These are phyloP conservation scores for Sus scrofa DNA, from an alignment of 2,113 vertebrate species.

Conservation along the genomic window DNA sequence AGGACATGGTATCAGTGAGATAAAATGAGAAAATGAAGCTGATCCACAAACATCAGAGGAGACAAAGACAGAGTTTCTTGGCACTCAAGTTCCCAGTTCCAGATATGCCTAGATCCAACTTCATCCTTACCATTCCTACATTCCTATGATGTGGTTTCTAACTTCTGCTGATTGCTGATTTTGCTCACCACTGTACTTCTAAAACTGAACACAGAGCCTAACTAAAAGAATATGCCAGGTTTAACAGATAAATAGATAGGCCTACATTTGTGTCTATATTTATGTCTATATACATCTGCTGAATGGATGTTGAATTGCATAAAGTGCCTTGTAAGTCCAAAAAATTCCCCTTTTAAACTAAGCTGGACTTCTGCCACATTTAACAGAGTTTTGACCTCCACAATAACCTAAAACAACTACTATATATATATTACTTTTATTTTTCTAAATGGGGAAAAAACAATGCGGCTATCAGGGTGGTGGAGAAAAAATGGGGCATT, in stretches of 20 bases:
- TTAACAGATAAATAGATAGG: background rate
- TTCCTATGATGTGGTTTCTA: background rate
- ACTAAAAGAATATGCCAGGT: background rate
- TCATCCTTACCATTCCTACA: background rate
- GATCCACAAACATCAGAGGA: background rate
- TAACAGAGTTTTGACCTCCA: background rate
- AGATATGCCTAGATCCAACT: background rate
- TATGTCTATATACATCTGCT: background rate
- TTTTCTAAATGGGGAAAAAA: slow-evolving; percentile 39
- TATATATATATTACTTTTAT: background rate
- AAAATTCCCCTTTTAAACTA: background rate
- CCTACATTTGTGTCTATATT: background rate
- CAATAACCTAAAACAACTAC: background rate
- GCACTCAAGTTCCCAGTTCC: background rate
- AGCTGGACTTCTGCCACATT: background rate
- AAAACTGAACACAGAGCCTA: background rate
- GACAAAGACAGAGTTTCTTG: background rate
- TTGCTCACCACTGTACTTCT: background rate
- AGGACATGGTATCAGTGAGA: background rate
- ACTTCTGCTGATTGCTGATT: background rate
- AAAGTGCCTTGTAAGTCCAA: background rate
- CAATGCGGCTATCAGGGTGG: background rate
- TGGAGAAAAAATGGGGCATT: background rate
- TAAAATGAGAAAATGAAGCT: background rate
- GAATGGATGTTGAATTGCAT: background rate